Conservation (phyloP, 2,113 vertebrate genomes). For the Sula dactylatra region DNA sequence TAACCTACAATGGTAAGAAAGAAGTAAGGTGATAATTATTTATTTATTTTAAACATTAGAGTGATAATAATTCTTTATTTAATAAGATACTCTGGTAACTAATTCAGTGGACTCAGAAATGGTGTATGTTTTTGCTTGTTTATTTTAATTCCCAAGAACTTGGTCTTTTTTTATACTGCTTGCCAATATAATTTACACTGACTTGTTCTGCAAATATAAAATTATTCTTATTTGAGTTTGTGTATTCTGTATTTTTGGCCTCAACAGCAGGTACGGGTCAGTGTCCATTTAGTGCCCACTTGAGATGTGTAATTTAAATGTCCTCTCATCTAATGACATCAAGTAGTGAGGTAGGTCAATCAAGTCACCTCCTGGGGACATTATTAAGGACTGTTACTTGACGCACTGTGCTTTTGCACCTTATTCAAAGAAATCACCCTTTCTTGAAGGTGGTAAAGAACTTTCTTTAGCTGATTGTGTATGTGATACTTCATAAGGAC, state of each 20-base stretch:
- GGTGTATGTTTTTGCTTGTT: not conserved
- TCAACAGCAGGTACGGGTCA: not conserved
- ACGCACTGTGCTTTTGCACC: not conserved
- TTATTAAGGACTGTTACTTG: not conserved
- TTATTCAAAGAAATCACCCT: not conserved
- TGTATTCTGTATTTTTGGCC: not conserved
- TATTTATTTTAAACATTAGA: not conserved
- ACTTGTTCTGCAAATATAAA: not conserved
- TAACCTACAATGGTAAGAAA: slow-evolving; percentile 93
- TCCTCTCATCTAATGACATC: not conserved
- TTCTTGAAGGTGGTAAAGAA: not conserved
- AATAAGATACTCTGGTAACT: not conserved
- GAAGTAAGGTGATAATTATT: slow-evolving; percentile 32
- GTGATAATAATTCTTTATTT: not conserved
- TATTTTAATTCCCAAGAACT: not conserved
- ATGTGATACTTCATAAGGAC: not conserved
- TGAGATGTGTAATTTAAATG: not conserved
- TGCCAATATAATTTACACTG: not conserved
- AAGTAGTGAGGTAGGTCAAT: not conserved
- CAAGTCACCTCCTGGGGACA: not conserved
- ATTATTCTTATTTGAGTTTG: not conserved
- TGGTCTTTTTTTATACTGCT: not conserved
- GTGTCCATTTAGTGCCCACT: not conserved
- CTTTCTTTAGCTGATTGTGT: not conserved
- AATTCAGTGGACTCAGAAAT: not conserved